A percentile compares a stretch with the other conserved stretches of the same genome.
These are phyloP conservation scores for Cosmorhoe ocellata DNA, from an alignment of 2,888 invertebrate genomes.

Conservation along the genomic window DNA sequence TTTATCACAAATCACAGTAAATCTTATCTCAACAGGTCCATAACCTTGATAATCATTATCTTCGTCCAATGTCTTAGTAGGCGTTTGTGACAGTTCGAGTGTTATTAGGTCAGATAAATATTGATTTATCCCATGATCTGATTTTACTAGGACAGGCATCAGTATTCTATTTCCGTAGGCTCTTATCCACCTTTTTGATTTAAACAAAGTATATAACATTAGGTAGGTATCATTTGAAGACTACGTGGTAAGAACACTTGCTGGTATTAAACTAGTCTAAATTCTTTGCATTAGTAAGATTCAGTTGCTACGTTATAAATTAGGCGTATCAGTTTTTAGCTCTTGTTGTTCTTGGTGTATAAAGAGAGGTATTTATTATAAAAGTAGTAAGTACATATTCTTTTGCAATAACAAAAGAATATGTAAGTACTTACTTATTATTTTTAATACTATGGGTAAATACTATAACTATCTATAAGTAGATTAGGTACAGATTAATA, in stretches of 20 bases:
- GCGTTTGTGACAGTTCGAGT: constrained; percentile 16
- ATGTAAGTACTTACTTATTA: no score
- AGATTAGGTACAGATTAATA: no score
- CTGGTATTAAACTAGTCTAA: constrained; percentile 3
- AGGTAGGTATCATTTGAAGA: constrained; percentile 11
- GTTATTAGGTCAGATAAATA: constrained; percentile 40
- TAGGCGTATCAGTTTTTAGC: not conserved
- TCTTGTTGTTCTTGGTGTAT: no score
- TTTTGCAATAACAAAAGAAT: no score
- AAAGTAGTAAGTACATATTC: no score
- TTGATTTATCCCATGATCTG: constrained; percentile 5
- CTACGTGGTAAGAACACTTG: constrained; percentile 17
- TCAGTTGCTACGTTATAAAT: not conserved
- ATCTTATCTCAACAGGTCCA: constrained; percentile 18
- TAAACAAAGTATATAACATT: no score
- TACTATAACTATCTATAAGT: no score
- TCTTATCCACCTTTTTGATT: not conserved
- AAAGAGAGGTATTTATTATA: no score
- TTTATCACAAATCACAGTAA: constrained; percentile 20
- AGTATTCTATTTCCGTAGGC: constrained; percentile 15
- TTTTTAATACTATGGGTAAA: no score
- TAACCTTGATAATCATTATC: not conserved
- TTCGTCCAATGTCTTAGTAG: not conserved
- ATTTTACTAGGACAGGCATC: constrained; percentile 9
- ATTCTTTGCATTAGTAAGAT: not conserved